Evolutionary conservation across 2,888 invertebrate species (phyloP), one percentile per base, ranked within the genome.

Genomic region (Cactoblastis cactorum): DNA sequence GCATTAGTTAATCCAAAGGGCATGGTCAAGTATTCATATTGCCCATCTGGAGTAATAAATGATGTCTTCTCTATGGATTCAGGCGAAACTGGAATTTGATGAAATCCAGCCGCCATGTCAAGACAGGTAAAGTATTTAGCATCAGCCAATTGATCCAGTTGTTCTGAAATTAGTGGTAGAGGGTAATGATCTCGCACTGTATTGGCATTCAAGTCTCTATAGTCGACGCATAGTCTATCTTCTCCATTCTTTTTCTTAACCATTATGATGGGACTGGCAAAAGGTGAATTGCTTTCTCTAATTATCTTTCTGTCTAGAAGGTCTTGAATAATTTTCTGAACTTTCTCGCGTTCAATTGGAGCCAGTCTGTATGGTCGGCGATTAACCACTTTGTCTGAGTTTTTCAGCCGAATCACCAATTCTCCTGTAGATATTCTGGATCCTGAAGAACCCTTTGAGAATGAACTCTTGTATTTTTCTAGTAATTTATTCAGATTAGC

Each of bases 201-300:
- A 41, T 56, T 57, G 1, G 18, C 32, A 33, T 63, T 59, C 0
- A 63, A 19, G 11, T 57, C 59, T 0, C 61, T 33, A 35, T 50
- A 63, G 12, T 52, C 51, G 0, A 56, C 58, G 28, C 63, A 66
- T 6, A 67, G 47, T 0, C 62, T 52, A 39, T 66, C 62, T 0
- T 56, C 51, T 0, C 66, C 64, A 38, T 63, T 57, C 12, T 59
- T 56, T 35, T 67, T 65, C 17, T 62, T 59, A 0, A 61, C 61
- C 2, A 51, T 11, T 3, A 51, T 53, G 8, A 65, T 58, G 0
- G 63, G 65, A 33, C 67, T 67, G 0, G 61, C 53, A 45, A 49
- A 67, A 0, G 58, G 53, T 0, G 61, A 63, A 15, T 46, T 47
- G 8, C 57, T 58, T 52, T 56, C 54, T 59, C 53, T 3, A 22